Base-by-base conservation (phyloP, 2,797 vertebrate species). In the Vireo griseus region DNA sequence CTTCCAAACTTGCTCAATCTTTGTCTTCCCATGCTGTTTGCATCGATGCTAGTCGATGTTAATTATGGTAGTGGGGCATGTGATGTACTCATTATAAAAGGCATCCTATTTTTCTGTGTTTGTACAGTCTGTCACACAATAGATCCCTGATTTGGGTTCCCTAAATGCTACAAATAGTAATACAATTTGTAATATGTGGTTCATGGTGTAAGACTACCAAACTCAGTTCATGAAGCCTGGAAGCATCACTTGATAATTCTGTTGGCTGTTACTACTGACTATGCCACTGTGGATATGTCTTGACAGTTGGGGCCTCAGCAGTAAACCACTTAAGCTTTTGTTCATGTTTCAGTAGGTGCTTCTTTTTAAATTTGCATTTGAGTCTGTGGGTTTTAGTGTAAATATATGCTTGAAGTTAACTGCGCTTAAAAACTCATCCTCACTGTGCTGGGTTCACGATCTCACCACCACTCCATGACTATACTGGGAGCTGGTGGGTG, bases 1-100 rank as follows among this genome's bases (percentile, higher is more conserved):
- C 75, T 75, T 85, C 87, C 73, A 84, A 57, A 81, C 42, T 61
- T 75, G 47, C 81, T 88, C 75, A 72, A 83, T 97, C 86, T 96
- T 95, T 95, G 92, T 93, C 94, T 96, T 94, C 86, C 81, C 81
- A 65, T 95, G 88, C 84, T 91, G 86, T 87, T 96, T 95, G 94
- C 94, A 92, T 90, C 44, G 13, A 82, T 94, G 92, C 84, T 96
- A 94, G 92, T 96, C 94, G 92, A 83, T 92, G 94, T 94, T 97
- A 97, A 96, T 95, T 95, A 90, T 42, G 84, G 92, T 48, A 89
- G 92, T 72, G 91, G 96, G 94, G 81, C 92, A 91, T 96, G 86
- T 86, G 89, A 96, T 96, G 75, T 62, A 87, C 81, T 93, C 90
- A 88, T 94, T 95, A 92, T 58, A 95, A 89, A 47, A 91, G 68